These are phyloP conservation scores for Carassius carassius DNA, from an alignment of 2,113 vertebrate genomes.

Conservation along the genomic window DNA sequence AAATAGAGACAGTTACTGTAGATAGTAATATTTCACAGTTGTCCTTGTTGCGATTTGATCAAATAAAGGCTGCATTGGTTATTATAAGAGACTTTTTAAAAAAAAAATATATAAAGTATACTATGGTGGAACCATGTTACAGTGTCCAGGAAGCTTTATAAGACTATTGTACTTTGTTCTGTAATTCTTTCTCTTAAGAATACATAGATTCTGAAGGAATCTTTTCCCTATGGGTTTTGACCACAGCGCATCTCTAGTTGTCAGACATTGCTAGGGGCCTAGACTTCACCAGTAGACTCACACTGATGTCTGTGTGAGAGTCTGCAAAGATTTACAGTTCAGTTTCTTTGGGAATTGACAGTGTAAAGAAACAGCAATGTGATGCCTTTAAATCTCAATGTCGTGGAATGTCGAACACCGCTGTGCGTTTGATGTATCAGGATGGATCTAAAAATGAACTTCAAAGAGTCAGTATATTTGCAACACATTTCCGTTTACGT, in stretches of 20 bases:
- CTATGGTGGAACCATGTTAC: background rate
- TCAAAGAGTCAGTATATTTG: constrained; percentile 71
- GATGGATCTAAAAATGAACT: constrained; percentile 69
- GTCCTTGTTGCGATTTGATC: too few species aligned
- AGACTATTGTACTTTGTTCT: background rate
- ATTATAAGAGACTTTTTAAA: too few species aligned
- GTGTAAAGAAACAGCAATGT: background rate
- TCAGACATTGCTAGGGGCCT: background rate
- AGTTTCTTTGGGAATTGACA: background rate
- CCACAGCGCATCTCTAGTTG: background rate
- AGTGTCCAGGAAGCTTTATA: background rate
- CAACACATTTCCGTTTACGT: constrained; percentile 68
- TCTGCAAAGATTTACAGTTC: constrained; percentile 4
- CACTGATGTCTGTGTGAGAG: constrained; percentile 5
- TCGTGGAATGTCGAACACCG: constrained; percentile 62
- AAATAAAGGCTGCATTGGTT: too few species aligned
- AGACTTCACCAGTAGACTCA: background rate
- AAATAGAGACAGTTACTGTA: too few species aligned
- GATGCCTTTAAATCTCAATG: background rate
- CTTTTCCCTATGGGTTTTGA: background rate
- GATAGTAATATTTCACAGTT: too few species aligned
- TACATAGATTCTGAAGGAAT: background rate
- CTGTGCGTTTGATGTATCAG: constrained; percentile 72
- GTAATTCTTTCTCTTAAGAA: background rate
- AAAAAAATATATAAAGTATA: background rate